Percentiles rank a stretch among this genome's conserved stretches.
These are phyloP conservation scores for Ormyrus pomaceus DNA, from an alignment of 2,888 invertebrate genomes.

Conservation along the genomic window DNA sequence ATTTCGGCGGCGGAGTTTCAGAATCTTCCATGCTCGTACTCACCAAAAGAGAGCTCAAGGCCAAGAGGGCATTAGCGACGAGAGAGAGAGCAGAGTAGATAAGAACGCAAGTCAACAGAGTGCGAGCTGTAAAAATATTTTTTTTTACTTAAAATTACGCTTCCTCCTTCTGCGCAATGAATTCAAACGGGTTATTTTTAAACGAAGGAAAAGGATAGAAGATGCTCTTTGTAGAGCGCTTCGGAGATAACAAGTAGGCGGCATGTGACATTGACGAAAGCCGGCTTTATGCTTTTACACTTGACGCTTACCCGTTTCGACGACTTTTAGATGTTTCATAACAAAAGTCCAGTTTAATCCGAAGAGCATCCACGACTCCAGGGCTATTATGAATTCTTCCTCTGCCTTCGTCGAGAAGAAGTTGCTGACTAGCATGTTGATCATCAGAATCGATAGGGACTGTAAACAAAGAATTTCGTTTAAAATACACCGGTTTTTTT, in stretches of 20 bases:
- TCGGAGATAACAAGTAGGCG: background rate
- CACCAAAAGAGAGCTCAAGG: slow-evolving; percentile 69
- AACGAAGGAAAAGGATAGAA: background rate
- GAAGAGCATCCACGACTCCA: slow-evolving; percentile 67
- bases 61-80: slow-evolving; percentile 68
- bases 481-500: background rate
- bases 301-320: slow-evolving; percentile 62
- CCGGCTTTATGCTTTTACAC: background rate
- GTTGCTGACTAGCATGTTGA: slow-evolving; percentile 69
- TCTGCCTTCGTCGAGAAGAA: slow-evolving; percentile 66
- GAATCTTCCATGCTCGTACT: slow-evolving; percentile 59
- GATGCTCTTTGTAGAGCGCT: background rate
- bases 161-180: background rate
- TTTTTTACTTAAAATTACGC: slow-evolving; percentile 22
- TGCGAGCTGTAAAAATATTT: slow-evolving; percentile 63
- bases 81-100: slow-evolving; percentile 66
- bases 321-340: slow-evolving; percentile 61
- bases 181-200: slow-evolving; percentile 42
- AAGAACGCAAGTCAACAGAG: slow-evolving; percentile 65
- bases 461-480: slow-evolving; percentile 55
- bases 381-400: slow-evolving; percentile 64
- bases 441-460: slow-evolving; percentile 70
- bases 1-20: slow-evolving; percentile 34
- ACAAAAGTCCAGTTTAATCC: slow-evolving; percentile 71
- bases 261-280: slow-evolving; percentile 22